Evolutionary conservation across 2,113 vertebrate genomes (phyloP).

Genomic region (Sminthopsis crassicaudata): DNA sequence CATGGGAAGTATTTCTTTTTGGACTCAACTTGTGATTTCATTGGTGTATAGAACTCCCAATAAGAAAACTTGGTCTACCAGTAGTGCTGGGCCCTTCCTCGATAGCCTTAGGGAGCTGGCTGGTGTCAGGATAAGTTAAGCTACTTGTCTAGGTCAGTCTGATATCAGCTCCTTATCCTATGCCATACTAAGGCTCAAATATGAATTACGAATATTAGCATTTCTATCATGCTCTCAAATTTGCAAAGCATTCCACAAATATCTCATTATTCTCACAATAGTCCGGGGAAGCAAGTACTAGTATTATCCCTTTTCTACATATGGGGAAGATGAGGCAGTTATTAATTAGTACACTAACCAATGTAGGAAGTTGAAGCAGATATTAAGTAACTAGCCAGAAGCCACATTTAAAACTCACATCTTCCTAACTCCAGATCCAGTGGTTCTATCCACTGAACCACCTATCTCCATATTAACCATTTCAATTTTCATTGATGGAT

Average conservation of each 20-base stretch:
- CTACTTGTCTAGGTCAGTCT: not conserved
- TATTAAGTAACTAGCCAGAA: not conserved
- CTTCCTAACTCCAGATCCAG: not conserved
- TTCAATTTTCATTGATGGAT: not conserved
- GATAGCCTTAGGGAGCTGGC: not conserved
- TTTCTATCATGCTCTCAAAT: not conserved
- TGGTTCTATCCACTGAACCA: not conserved
- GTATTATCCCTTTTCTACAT: not conserved
- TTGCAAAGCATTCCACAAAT: not conserved
- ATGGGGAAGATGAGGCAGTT: not conserved
- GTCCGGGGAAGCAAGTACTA: not conserved
- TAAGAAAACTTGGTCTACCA: not conserved
- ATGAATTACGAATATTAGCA: not conserved
- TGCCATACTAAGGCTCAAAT: not conserved
- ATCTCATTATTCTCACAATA: not conserved
- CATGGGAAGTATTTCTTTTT: not conserved
- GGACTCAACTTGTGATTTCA: not conserved
- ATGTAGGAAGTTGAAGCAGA: not conserved
- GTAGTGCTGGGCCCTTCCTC: not conserved
- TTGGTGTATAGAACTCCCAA: not conserved
- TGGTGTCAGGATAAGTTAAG: not conserved
- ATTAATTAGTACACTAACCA: too few relatives aligned
- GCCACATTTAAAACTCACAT: not conserved
- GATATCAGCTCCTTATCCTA: not conserved
- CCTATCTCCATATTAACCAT: not conserved